phyloP scores from a whole-genome alignment of 2,888 invertebrate genomes.

The Beris chalybata region DNA sequence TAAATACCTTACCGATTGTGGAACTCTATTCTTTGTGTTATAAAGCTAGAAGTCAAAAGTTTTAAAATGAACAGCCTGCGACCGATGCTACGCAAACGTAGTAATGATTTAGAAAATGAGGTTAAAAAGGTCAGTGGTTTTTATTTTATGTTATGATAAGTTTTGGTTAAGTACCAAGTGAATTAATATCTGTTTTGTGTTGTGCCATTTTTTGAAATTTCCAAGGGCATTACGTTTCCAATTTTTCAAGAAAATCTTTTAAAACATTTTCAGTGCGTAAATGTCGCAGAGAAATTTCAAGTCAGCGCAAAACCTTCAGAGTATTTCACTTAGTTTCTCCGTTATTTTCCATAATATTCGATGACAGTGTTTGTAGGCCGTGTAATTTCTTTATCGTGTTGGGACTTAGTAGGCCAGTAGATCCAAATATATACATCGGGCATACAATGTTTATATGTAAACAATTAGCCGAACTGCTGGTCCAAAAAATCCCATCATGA shows the following conservation, averaged over 20 bases:
- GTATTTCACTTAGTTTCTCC: background rate
- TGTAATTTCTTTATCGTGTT: constrained; percentile 47
- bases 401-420: constrained; percentile 59
- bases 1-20: too few species aligned
- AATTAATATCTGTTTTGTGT: constrained; percentile 38
- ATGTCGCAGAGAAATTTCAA: constrained; percentile 49
- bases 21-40: too few species aligned
- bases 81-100: constrained; percentile 23
- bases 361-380: constrained; percentile 4
- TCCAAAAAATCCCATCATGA: constrained; percentile 56
- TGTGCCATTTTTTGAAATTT: constrained; percentile 51
- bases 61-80: constrained; percentile 10
- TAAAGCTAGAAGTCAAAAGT: too few species aligned
- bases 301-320: constrained; percentile 45
- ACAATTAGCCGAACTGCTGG: constrained; percentile 51
- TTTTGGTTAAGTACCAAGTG: background rate
- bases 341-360: too few species aligned
- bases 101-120: constrained; percentile 30
- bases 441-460: constrained; percentile 36
- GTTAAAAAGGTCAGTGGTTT: constrained; percentile 26
- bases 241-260: background rate
- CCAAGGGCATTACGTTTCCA: constrained; percentile 49
- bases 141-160: constrained; percentile 1
- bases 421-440: constrained; percentile 35
- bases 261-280: constrained; percentile 38